Evolutionary conservation across 64 coral and sea anemone species (phyloP).

Genomic region (Dendronephthya gigantea): DNA sequence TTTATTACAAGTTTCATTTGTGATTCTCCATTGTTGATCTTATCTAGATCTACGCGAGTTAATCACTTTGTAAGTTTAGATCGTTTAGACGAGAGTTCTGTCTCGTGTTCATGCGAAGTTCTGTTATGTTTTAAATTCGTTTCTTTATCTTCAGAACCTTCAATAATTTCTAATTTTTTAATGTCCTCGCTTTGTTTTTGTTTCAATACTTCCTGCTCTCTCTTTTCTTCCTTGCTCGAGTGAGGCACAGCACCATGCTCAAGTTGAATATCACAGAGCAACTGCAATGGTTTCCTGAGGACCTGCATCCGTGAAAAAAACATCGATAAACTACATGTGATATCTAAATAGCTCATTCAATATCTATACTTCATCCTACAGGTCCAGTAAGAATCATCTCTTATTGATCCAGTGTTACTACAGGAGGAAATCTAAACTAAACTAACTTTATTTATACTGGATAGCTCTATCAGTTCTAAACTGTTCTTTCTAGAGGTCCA

Average conservation of each 20-base stretch:
- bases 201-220: conserved; percentile 27
- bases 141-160: background rate
- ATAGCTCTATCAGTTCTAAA: too few species aligned
- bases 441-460: too few species aligned
- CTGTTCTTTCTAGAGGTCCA: too few species aligned
- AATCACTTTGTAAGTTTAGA: too few species aligned
- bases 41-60: too few species aligned
- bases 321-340: background rate
- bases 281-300: conserved; percentile 49
- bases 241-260: conserved; percentile 76
- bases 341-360: background rate
- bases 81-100: too few species aligned
- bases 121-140: background rate
- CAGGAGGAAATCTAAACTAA: too few species aligned
- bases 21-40: too few species aligned
- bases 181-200: background rate
- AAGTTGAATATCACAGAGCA: conserved; percentile 71
- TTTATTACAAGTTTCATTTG: too few species aligned
- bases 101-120: background rate
- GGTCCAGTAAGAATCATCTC: background rate
- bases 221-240: conserved; percentile 69
- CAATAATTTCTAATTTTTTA: background rate
- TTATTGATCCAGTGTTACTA: background rate
- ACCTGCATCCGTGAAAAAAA: background rate
- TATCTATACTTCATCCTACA: background rate